Base-by-base conservation (phyloP, 1,140 invertebrate genomes). In the Delia radicum region DNA sequence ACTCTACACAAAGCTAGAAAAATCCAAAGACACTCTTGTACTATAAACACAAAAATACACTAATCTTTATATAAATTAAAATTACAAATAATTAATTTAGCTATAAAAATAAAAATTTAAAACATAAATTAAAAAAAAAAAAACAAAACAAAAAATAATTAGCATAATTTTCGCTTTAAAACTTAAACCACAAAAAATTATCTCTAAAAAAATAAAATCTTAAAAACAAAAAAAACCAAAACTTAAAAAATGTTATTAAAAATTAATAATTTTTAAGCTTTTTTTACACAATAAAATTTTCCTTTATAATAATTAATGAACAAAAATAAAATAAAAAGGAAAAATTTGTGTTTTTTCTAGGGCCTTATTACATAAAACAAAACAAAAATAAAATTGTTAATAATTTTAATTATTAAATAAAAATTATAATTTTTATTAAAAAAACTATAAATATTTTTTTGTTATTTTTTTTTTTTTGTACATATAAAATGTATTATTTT, bases 11-110 rank as follows among this genome's bases (percentile, higher is more conserved):
- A 74, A 74, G 83, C 83, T 85, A 85, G 83, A 85, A 81, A 55
- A 85, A 85, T 85, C 83, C 83, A 85, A 85, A 85, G 80, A 78
- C 65, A 81, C 77, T 80, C 76, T 28, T 37, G 72, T 79, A 78
- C 74, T 65, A 74, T 78, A 80, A 79, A 77, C 73, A 80, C 76
- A 73, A 21, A 65, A 77, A 24, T 37, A 69, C 29, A 69, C 65
- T 33, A 24, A 65, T 33, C 7, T n/a, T 69, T 37, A 33, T 18
- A 33, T 33, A 21, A 67, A 69, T 29, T 31, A 71, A 76, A 73
- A 65, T n/a, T 26, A 63, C 46, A 46, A 65, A 28, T 28, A 73
- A 73, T 63, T 26, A 55, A 48, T 21, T 55, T 55, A 55, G 21
- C 55, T 62, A 76, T 33, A 28, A 29, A 33, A 33, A 65, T 3